Evolutionary conservation across 2,797 vertebrate genomes (phyloP).

Genomic region (Anas capensis): DNA sequence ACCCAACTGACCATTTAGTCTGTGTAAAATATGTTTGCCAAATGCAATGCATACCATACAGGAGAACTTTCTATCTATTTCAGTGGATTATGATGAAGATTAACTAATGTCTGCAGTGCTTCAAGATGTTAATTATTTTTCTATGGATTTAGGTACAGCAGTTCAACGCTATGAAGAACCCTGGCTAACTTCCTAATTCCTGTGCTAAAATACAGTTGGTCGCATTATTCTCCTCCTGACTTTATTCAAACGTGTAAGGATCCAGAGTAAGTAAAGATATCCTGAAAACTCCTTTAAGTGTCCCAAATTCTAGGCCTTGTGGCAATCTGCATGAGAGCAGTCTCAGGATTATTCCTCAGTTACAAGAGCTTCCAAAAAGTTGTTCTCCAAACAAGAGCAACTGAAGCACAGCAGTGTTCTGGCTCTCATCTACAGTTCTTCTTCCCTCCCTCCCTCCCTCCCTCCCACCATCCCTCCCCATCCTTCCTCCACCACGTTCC

Average conservation of each 20-base stretch:
- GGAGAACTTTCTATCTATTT: neutral
- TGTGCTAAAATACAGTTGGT: neutral
- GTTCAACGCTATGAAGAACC: neutral
- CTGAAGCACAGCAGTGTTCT: slow-evolving; percentile 15
- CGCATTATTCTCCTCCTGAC: neutral
- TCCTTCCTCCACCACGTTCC: neutral
- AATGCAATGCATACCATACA: neutral
- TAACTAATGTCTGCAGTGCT: neutral
- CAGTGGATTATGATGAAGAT: neutral
- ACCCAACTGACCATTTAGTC: neutral
- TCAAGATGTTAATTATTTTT: neutral
- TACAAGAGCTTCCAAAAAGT: neutral
- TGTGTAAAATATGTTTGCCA: neutral
- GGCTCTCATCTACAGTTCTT: neutral
- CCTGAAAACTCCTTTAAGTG: neutral
- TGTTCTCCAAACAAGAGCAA: neutral
- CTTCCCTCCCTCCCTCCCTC: fast-evolving
- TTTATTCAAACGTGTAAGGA: neutral
- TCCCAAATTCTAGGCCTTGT: neutral
- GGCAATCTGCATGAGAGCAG: neutral
- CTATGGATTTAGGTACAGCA: neutral
- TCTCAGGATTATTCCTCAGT: neutral
- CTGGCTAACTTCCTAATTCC: neutral
- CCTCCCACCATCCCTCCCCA: fast-evolving
- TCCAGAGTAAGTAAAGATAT: neutral